Percentiles rank a stretch among this genome's conserved stretches.
Evolutionary conservation across 2,888 invertebrate genomes (phyloP).

Genomic region (Torymus aiolomorphi): DNA sequence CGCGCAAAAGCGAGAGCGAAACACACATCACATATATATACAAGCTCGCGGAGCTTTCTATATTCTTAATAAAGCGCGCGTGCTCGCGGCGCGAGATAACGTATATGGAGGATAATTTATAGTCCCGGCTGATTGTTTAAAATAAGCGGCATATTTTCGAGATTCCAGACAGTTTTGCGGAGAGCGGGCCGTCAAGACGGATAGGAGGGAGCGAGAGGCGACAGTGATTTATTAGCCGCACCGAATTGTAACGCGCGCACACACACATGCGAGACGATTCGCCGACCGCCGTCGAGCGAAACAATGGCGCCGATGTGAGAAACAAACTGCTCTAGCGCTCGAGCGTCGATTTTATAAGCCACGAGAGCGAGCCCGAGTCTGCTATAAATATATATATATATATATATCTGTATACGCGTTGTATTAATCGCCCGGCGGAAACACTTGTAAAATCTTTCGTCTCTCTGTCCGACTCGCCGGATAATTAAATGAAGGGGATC

Average conservation of each 20-base stretch:
- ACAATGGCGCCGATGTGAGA: constrained; percentile 63
- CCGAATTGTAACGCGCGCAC: constrained; percentile 60
- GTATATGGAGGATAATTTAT: constrained; percentile 39
- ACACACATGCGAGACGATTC: constrained; percentile 59
- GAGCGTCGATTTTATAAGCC: constrained; percentile 24
- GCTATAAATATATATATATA: neutral
- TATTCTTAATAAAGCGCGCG: constrained; percentile 42
- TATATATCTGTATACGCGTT: neutral
- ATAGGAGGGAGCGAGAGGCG: constrained; percentile 56
- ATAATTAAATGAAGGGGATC: constrained; percentile 7
- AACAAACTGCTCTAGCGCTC: constrained; percentile 14
- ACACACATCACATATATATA: constrained; percentile 1
- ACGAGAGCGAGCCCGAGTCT: neutral
- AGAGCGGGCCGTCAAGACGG: constrained; percentile 8
- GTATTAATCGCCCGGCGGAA: constrained; percentile 32
- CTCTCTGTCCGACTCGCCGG: neutral
- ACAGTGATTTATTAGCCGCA: constrained; percentile 64
- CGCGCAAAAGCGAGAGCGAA: neutral
- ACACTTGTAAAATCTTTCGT: constrained; percentile 33
- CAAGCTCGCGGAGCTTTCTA: constrained; percentile 20
- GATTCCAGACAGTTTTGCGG: constrained; percentile 52
- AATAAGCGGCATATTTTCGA: constrained; percentile 56
- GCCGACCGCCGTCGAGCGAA: constrained; percentile 57
- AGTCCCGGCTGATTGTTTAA: constrained; percentile 50
- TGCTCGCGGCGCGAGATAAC: constrained; percentile 1